Evolutionary conservation across 2,797 vertebrate genomes (phyloP).

Genomic region (Malacoraja senta): DNA sequence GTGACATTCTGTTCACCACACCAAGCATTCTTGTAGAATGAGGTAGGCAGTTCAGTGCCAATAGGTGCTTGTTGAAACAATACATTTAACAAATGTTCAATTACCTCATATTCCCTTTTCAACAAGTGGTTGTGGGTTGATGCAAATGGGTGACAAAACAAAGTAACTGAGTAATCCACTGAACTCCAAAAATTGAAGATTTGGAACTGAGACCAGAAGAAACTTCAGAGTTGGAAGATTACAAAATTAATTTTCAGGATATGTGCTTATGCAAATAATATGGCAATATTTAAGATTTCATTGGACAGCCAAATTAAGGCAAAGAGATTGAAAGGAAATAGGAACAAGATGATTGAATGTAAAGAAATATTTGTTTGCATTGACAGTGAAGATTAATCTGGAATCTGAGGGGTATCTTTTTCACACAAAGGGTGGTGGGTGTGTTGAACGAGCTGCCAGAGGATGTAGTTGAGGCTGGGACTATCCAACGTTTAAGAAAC

Average conservation of each 20-base stretch:
- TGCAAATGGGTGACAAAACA: neutral
- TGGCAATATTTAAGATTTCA: neutral
- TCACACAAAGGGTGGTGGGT: no score
- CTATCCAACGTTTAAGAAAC: no score
- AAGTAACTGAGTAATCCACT: neutral
- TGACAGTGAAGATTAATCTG: neutral
- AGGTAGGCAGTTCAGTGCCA: neutral
- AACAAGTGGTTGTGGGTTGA: neutral
- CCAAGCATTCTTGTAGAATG: neutral
- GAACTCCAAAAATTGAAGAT: neutral
- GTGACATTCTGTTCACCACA: neutral
- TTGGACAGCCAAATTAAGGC: neutral
- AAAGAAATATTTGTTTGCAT: neutral
- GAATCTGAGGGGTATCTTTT: no score
- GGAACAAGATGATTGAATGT: neutral
- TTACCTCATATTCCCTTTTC: neutral
- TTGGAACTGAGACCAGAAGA: neutral
- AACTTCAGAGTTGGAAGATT: neutral
- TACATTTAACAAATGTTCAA: conserved; percentile 1
- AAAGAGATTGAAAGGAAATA: neutral
- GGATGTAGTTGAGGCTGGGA: no score
- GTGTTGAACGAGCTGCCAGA: no score
- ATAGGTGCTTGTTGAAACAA: neutral
- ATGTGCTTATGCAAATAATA: no score
- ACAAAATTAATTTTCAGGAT: neutral